Conservation (phyloP, 2,888 invertebrate genomes). For the Ennomos quercinarius region DNA sequence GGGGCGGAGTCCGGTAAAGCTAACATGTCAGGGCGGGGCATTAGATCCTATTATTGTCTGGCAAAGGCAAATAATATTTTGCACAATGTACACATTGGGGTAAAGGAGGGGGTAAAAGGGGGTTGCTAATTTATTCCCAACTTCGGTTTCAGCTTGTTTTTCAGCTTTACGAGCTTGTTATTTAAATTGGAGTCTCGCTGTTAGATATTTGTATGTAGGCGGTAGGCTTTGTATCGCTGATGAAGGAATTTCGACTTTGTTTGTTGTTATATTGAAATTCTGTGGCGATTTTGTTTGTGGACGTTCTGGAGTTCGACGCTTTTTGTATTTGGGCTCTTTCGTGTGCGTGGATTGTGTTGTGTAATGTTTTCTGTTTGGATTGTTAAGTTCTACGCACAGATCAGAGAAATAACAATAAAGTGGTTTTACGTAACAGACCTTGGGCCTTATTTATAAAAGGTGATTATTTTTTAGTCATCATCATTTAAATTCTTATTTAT, state of each 20-base stretch:
- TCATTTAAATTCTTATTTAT: too few species aligned
- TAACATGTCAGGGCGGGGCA: slow-evolving; percentile 85
- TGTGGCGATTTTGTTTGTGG: slow-evolving; percentile 37
- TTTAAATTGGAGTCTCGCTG: slow-evolving; percentile 83
- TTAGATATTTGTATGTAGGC: slow-evolving; percentile 77
- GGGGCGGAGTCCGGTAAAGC: slow-evolving; percentile 79
- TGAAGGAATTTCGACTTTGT: slow-evolving; percentile 74
- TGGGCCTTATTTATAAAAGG: too few species aligned
- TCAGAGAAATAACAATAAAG: too few species aligned
- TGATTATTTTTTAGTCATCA: too few species aligned
- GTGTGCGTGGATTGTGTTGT: slow-evolving; percentile 20
- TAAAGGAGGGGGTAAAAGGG: slow-evolving; percentile 65
- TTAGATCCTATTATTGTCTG: slow-evolving; percentile 85
- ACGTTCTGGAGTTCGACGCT: slow-evolving; percentile 26
- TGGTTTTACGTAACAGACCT: too few species aligned
- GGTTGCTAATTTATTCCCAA: slow-evolving; percentile 84
- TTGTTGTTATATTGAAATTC: slow-evolving; percentile 49
- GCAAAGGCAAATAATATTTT: slow-evolving; percentile 90
- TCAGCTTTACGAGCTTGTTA: slow-evolving; percentile 85
- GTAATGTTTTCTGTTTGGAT: neutral
- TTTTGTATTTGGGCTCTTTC: slow-evolving; percentile 26
- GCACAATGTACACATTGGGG: slow-evolving; percentile 89
- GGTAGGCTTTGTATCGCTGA: slow-evolving; percentile 76
- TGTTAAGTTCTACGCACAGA: too few species aligned
- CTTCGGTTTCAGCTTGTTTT: slow-evolving; percentile 85